Evolutionary conservation across 2,888 invertebrate species (phyloP).

Genomic region (Drosophila parthenogenetica): DNA sequence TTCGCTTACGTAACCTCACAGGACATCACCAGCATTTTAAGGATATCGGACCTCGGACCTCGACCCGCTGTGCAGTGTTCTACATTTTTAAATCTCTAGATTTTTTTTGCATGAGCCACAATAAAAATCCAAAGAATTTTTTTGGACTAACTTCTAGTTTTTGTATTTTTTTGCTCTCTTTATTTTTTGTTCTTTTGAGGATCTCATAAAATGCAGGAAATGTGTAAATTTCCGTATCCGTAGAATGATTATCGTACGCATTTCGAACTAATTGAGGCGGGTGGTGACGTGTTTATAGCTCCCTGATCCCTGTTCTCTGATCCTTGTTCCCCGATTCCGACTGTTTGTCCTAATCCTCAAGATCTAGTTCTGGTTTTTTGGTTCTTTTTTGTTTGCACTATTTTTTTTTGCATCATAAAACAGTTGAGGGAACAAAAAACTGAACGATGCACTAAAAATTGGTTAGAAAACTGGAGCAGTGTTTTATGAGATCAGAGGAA

Average conservation of each 20-base stretch:
- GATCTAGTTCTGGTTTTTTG: conserved; percentile 59
- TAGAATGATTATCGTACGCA: conserved; percentile 47
- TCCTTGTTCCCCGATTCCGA: conserved; percentile 16
- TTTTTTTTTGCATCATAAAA: conserved; percentile 50
- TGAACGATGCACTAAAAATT: conserved; percentile 59
- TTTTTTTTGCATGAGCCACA: conserved; percentile 58
- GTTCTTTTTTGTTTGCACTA: conserved; percentile 23
- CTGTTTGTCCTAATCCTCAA: conserved; percentile 40
- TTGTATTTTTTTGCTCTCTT: neutral
- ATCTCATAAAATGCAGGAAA: conserved; percentile 35
- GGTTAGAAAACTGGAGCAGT: conserved; percentile 72
- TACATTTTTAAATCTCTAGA: conserved; percentile 33
- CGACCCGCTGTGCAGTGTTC: conserved; percentile 62
- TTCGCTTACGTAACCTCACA: conserved; percentile 49
- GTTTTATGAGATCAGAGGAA: conserved; percentile 32
- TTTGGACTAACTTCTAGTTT: conserved; percentile 3
- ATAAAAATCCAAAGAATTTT: conserved; percentile 61
- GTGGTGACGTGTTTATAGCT: conserved; percentile 61
- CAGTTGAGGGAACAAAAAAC: conserved; percentile 33
- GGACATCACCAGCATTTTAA: conserved; percentile 25
- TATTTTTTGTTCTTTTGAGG: conserved; percentile 15
- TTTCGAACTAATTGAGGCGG: conserved; percentile 76
- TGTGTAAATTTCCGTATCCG: conserved; percentile 15
- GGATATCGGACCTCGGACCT: conserved; percentile 15
- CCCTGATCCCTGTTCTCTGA: conserved; percentile 19